Percentiles rank a stretch among this genome's conserved stretches.
These are phyloP conservation scores for Aromia moschata DNA, from an alignment of 2,888 invertebrate genomes.

Conservation along the genomic window DNA sequence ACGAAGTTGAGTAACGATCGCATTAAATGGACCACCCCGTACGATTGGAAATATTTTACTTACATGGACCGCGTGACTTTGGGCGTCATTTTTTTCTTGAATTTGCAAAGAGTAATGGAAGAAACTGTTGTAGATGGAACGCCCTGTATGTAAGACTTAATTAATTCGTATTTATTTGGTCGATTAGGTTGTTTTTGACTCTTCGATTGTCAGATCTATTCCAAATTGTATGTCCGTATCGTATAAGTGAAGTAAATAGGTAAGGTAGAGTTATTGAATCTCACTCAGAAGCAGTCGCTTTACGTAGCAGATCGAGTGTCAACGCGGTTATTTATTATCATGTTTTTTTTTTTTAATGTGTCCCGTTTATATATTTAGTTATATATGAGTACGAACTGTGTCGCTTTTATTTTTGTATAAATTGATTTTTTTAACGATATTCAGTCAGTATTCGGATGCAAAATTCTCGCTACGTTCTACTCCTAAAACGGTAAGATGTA, in stretches of 20 bases:
- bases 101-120: too few species aligned
- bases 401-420: constrained; percentile 33
- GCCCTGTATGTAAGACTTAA: constrained; percentile 25
- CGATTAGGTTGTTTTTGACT: constrained; percentile 18
- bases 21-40: too few species aligned
- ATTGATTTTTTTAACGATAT: constrained; percentile 17
- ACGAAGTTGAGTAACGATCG: too few species aligned
- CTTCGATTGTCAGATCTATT: constrained; percentile 29
- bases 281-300: constrained; percentile 17
- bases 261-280: constrained; percentile 36
- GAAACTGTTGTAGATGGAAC: too few species aligned
- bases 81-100: too few species aligned
- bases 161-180: constrained; percentile 21
- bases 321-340: constrained; percentile 35
- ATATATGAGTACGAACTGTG: background rate
- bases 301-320: constrained; percentile 8
- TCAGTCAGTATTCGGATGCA: constrained; percentile 29
- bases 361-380: constrained; percentile 22
- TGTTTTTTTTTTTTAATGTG: constrained; percentile 15
- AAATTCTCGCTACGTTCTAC: constrained; percentile 19
- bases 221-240: constrained; percentile 38
- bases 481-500: constrained; percentile 23
- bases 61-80: too few species aligned
- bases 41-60: too few species aligned
- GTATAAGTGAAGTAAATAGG: constrained; percentile 34